A percentile compares a stretch with the other conserved stretches of the same genome.
Evolutionary conservation across 1,140 invertebrate genomes (phyloP).

Genomic region (Pseudobourletiella spinata): DNA sequence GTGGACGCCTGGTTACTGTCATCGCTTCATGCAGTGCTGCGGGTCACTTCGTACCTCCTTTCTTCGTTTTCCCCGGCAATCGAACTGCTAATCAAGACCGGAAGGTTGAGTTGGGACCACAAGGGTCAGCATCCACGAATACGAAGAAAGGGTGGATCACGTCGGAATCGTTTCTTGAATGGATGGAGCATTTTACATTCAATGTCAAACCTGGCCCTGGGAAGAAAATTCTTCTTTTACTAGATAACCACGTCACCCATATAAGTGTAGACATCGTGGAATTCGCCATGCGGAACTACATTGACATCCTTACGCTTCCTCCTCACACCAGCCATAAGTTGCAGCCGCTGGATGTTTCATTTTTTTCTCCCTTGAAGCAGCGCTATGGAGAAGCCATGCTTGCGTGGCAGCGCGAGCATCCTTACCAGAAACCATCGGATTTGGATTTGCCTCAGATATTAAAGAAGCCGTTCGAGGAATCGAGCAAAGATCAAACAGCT

Average conservation of each 20-base stretch:
- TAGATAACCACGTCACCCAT: background rate
- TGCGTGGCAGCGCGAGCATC: background rate
- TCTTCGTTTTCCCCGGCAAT: no score
- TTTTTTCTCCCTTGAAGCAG: background rate
- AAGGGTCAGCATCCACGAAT: no score
- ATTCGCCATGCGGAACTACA: conserved; percentile 37
- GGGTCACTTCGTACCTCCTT: no score
- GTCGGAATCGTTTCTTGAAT: no score
- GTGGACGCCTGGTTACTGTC: no score
- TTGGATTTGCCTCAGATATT: background rate
- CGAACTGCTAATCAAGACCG: no score
- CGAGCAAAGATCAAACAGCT: background rate
- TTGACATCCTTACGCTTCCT: conserved; percentile 39
- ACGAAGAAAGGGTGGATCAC: no score
- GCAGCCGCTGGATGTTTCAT: background rate
- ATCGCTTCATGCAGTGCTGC: no score
- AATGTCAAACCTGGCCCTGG: no score
- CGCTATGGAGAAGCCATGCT: background rate
- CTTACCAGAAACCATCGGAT: background rate
- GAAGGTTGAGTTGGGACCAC: no score
- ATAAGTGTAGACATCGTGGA: conserved; percentile 13
- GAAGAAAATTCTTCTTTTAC: background rate
- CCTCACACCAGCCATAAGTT: background rate
- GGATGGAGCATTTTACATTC: no score
- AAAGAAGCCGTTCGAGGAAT: background rate